Evolutionary conservation across 2,888 invertebrate species (phyloP), one percentile per base, ranked within the genome.

Genomic region (Tuta absoluta): DNA sequence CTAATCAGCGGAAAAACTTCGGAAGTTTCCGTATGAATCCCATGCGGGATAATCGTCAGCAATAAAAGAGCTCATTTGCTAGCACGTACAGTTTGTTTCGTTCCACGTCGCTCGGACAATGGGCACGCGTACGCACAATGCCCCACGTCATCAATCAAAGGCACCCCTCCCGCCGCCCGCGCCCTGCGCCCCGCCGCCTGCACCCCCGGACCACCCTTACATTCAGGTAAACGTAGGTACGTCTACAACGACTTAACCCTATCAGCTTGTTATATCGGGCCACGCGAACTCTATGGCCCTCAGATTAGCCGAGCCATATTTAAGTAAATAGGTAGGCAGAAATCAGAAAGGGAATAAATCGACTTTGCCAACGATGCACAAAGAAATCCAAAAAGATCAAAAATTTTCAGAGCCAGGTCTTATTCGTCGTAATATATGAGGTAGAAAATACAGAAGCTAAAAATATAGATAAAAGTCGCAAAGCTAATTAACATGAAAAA

Each of bases 71-170:
- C 83, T 82, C 81, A 80, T 82, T 84, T 81, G 74, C 74, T 72
- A 23, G 62, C 53, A 66, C 81, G 81, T 80, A 78, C 80, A 83
- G 85, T 88, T n/a, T 85, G 87, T 87, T 88, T 87, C 86, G 84
- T 81, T 84, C 80, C 81, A 76, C 80, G 81, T 77, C 79, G 76
- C 76, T 81, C 75, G 86, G 86, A 89, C 89, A 89, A 88, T 87
- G 81, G 84, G 79, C 79, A 77, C 78, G 76, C 74, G 80, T 78
- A 80, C 81, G 80, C 79, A 84, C 84, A 84, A 84, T 81, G 77
- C 81, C 73, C 76, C 79, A 78, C 79, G 78, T 86, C 88, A 88
- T 89, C 88, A 87, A 88, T 89, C 88, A 89, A 82, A 78, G 81
- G 68, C 64, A 70, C 69, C 69, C 75, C 70, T 72, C 70, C 69